phyloP scores from a whole-genome alignment of 1,140 invertebrate species.

The Hyposmocoma kahamanoa region DNA sequence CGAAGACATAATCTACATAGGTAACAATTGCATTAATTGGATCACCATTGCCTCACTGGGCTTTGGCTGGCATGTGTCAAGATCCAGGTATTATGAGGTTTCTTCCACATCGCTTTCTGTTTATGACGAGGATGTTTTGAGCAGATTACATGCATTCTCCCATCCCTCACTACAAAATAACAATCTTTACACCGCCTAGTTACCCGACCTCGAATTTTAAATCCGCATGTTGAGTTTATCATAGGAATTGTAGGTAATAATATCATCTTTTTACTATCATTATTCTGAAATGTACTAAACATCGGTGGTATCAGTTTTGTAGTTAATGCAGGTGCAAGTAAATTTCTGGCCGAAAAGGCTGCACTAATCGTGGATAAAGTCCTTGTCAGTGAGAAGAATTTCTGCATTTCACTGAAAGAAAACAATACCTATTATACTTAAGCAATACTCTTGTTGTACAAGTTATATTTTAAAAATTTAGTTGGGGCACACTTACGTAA shows the following conservation, averaged over 20 bases:
- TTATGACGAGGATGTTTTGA: conserved; percentile 85
- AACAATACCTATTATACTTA: too few species aligned
- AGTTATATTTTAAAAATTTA: too few species aligned
- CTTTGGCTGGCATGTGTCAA: conserved; percentile 81
- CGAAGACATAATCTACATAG: too few species aligned
- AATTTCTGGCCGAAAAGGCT: not conserved
- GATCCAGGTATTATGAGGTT: conserved; percentile 80
- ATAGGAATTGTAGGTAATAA: conserved; percentile 31
- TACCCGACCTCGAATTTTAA: conserved; percentile 57
- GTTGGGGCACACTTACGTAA: too few species aligned
- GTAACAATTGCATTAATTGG: too few species aligned
- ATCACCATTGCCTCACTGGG: conserved; percentile 76
- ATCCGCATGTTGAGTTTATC: conserved; percentile 34
- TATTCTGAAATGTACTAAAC: conserved; percentile 33
- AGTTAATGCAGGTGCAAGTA: not conserved
- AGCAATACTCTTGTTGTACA: too few species aligned
- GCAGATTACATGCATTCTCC: conserved; percentile 83
- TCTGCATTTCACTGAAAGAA: conserved; percentile 42
- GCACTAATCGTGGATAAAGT: conserved; percentile 13
- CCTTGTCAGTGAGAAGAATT: conserved; percentile 32
- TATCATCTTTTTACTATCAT: conserved; percentile 11
- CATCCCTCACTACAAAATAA: conserved; percentile 80
- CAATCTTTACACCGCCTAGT: conserved; percentile 82
- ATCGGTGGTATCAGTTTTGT: conserved; percentile 14
- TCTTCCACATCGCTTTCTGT: conserved; percentile 80